Base-by-base conservation (phyloP, 2,113 vertebrate species). In the Tachycineta bicolor region DNA sequence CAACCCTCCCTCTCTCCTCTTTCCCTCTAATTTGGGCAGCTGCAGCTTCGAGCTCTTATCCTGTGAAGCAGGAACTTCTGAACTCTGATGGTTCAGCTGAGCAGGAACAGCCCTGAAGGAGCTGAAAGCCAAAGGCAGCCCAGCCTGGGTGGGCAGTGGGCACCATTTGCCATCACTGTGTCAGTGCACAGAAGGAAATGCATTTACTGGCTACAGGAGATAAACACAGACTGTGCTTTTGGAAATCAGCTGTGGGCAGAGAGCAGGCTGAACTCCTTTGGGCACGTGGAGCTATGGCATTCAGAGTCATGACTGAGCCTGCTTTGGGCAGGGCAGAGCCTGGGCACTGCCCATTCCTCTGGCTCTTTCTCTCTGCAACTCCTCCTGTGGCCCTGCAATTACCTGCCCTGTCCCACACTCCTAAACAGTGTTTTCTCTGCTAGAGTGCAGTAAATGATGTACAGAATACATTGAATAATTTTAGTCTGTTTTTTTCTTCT, bases 261-360 rank as follows among this genome's bases (percentile, higher is more conserved):
- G 63, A 80, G 83, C 28, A 69, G 31, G 55, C 6, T 47, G 92
- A 39, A 34, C 83, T 88, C 44, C 52, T 47, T 37, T 55, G 64
- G 81, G 43, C 76, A 63, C 52, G 43, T 60, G 58, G 73, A 84
- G 19, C 26, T 15, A 0, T 0, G 4, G 28, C 31, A 21, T 67
- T 89, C 29, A 47, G 69, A 83, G 59, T 10, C 43, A 49, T 24
- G 64, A 8, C 68, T 69, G 73, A 23, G 8, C 6, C 3, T 1
- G 2, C 63, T n/a, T n/a, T 50, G 71, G 76, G 59, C 43, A 52
- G 67, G 58, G 63, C 76, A 50, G 37, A 64, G 47, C 56, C 29
- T 0, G 2, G 53, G 6, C 64, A 4, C 31, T 41, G 24, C 17
- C 8, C 4, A 0, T 56, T 53, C 6, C 59, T 34, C 20, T 53